Base-by-base conservation (phyloP, 2,113 vertebrate genomes). In the Piprites chloris region DNA sequence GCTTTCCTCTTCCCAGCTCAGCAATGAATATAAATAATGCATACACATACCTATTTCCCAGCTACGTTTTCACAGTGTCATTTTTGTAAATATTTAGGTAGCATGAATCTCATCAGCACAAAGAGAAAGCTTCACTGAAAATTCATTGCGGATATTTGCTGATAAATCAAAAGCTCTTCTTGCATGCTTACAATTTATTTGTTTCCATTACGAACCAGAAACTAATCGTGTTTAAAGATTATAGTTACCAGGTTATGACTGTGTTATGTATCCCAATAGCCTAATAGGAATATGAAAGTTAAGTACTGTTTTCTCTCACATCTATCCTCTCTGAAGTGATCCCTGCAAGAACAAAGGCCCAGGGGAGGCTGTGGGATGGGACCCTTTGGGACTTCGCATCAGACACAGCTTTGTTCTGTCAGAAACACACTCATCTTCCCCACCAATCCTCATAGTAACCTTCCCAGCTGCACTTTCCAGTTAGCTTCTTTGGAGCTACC, bases 41-140 rank as follows among this genome's bases (percentile, higher is more conserved):
- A 96, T 97, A 97, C 96, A 97, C 97, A 97, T 92, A 96, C 79
- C 94, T 98, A 97, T 91, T 95, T 97, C 95, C 95, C 97, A 97
- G 97, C 97, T 98, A 97, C 87, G 82, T 98, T 98, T 98, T 98
- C 99, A 99, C 99, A 99, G 99, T 99, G 99, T 99, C 98, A 97
- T 98, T 98, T 98, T 97, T 97, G 98, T 98, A 98, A 96, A 98
- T 98, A 98, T 95, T 97, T 98, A 98, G 97, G 98, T 98, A 98
- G 98, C 97, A 98, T 97, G 95, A 98, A 98, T 97, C 87, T 98
- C 91, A 91, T 98, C 97, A 98, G 97, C 98, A 98, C 98, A 98
- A 97, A 98, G 97, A 97, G 91, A 97, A 98, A 98, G 97, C 97
- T 96, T 97, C 96, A 97, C 95, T 97, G 97, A 98, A 98, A 98